Evolutionary conservation across 2,888 invertebrate species (phyloP), one percentile per base, ranked within the genome.

Genomic region (Brassicogethes aeneus): DNA sequence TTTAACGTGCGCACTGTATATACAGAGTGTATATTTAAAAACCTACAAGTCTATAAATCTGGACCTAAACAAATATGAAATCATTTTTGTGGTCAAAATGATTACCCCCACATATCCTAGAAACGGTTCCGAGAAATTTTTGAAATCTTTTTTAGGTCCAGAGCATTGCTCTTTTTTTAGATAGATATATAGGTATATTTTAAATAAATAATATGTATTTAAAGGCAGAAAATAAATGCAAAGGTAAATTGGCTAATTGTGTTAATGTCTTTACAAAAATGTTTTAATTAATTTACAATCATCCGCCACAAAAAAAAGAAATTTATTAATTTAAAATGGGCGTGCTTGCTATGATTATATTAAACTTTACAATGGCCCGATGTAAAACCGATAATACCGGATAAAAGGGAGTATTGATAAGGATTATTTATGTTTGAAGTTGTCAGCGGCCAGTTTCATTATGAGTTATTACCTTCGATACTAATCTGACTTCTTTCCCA

Each of bases 381-480:
- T 52, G 48, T 43, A 50, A 48, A 48, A 47, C 52, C 41, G 46
- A 51, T 49, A 52, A 53, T 51, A 45, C 33, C 36, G 50, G 54
- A 54, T 53, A 52, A 54, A 56, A 54, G 52, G 51, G 53, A 45
- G 46, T 44, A 54, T 50, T 54, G 56, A 54, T 56, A 56, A 56
- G 52, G 51, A 48, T 52, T 56, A 56, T 56, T 56, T 56, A 56
- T 56, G 54, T 51, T 52, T 52, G 53, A 44, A 40, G 43, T 47
- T 53, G 56, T 54, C 56, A 54, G 53, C 55, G 51, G 43, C 53
- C 51, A 51, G 51, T 47, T 47, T 51, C 46, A 46, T 47, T 48
- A 53, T 55, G 54, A 55, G 44, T 54, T 53, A 54, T 54, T 47
- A 46, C 40, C 47, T 31, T 5, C 23, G 23, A 23, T 23, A 23